These are phyloP conservation scores for Theonella swinhoei DNA, from an alignment of 37 sponge, comb jelly and placozoan species.

Conservation along the genomic window DNA sequence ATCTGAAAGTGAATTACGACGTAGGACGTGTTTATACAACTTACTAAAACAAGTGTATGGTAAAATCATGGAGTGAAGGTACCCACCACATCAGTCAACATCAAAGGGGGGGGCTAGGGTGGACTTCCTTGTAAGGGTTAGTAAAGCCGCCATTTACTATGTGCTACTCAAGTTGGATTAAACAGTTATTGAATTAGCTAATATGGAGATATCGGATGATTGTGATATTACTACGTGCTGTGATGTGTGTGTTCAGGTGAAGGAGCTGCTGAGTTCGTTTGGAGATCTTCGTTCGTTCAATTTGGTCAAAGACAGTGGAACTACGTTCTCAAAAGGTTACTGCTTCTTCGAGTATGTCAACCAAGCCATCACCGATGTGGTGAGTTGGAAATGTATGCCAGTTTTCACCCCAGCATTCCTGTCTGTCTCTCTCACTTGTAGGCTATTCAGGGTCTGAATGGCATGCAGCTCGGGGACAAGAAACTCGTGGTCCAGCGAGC, in stretches of 20 bases:
- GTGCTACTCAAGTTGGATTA: no score
- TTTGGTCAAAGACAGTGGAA: conserved; percentile 96
- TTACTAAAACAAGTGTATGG: no score
- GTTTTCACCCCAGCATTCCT: neutral
- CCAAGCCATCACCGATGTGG: conserved; percentile 81
- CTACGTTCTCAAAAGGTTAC: conserved; percentile 97
- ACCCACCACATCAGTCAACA: no score
- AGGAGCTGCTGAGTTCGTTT: conserved; percentile 94
- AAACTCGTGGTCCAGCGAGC: conserved; percentile 99
- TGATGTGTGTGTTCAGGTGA: conserved; percentile 94
- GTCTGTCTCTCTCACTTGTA: conserved; percentile 15
- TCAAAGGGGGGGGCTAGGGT: no score
- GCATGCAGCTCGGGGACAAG: conserved; percentile 99
- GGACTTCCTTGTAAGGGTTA: no score
- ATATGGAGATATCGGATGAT: no score
- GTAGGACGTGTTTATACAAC: no score
- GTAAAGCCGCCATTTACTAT: no score
- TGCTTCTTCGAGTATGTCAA: conserved; percentile 98
- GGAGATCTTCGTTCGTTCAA: conserved; percentile 96
- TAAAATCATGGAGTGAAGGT: no score
- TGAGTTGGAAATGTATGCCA: conserved; percentile 31
- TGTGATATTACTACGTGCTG: no score
- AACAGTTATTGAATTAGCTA: no score
- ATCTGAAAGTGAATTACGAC: no score
- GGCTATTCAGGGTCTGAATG: conserved; percentile 99